phyloP scores from a whole-genome alignment of 2,113 vertebrate genomes.

The Piliocolobus tephrosceles region DNA sequence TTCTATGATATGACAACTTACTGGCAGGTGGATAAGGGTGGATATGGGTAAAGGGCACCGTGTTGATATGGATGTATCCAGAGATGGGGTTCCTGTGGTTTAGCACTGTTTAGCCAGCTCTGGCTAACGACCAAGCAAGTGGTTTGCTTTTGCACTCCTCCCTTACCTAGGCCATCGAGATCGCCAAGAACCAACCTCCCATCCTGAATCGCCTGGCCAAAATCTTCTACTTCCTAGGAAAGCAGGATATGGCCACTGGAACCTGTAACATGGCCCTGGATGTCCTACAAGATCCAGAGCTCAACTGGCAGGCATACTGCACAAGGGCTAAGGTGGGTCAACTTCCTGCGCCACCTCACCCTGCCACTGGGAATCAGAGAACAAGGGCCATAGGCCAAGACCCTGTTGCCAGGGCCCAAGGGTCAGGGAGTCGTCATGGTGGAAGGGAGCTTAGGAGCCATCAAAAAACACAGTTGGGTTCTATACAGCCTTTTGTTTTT shows the following conservation, averaged over 20 bases:
- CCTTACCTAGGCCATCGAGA: slow-evolving; percentile 84
- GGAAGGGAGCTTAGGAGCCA: neutral
- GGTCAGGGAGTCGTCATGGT: neutral
- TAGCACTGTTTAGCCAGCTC: neutral
- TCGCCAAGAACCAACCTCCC: slow-evolving; percentile 82
- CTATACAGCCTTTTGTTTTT: neutral
- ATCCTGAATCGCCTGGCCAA: slow-evolving; percentile 86
- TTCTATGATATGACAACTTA: neutral
- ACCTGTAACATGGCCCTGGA: slow-evolving; percentile 89
- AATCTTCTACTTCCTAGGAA: slow-evolving; percentile 86
- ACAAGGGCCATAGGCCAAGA: neutral
- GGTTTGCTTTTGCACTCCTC: neutral
- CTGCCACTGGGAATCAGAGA: neutral
- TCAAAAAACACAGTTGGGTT: neutral
- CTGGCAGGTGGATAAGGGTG: neutral
- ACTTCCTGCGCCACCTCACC: neutral
- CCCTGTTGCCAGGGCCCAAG: neutral
- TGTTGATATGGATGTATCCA: neutral
- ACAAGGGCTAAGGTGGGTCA: slow-evolving; percentile 87
- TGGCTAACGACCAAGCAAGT: neutral
- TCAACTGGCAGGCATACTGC: slow-evolving; percentile 90
- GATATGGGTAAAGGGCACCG: neutral
- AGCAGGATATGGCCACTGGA: slow-evolving; percentile 88
- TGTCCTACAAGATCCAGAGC: slow-evolving; percentile 84
- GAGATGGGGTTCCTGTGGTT: neutral